Percentiles rank a stretch among this genome's conserved stretches.
These are phyloP conservation scores for Erpornis zantholeuca DNA, from an alignment of 2,113 vertebrate species.

Conservation along the genomic window DNA sequence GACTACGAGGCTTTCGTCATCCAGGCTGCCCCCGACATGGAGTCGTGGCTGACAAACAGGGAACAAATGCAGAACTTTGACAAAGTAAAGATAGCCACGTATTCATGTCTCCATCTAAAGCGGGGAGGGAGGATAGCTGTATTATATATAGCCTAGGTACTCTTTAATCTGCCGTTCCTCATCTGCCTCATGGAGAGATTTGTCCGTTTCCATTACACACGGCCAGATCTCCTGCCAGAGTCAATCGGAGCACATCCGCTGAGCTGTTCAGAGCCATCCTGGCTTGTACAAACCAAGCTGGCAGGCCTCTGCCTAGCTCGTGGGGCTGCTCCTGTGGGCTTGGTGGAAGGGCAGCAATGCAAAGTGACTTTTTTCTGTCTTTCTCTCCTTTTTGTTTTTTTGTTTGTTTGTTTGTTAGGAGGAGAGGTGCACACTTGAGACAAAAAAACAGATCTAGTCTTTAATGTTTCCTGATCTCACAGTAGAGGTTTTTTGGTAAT, in stretches of 20 bases:
- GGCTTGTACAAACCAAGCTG: background rate
- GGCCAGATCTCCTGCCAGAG: background rate
- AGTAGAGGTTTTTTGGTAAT: background rate
- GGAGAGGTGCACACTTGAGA: background rate
- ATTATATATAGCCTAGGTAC: background rate
- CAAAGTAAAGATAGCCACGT: slow-evolving; percentile 80
- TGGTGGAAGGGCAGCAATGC: background rate
- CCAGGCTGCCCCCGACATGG: slow-evolving; percentile 88
- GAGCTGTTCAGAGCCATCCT: background rate
- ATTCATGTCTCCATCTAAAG: background rate
- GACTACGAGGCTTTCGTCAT: slow-evolving; percentile 95
- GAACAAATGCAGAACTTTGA: slow-evolving; percentile 95
- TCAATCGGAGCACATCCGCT: background rate
- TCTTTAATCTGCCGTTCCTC: background rate
- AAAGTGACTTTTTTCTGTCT: background rate
- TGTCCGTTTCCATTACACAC: background rate
- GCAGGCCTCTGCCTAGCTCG: background rate
- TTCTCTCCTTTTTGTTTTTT: background rate
- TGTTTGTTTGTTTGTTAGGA: background rate
- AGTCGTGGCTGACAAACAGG: slow-evolving; percentile 92
- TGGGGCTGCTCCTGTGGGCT: background rate
- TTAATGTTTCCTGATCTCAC: background rate
- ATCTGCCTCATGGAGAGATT: background rate
- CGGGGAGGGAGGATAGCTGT: background rate
- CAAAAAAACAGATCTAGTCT: background rate